These are phyloP conservation scores for Dastarcus helophoroides DNA, from an alignment of 2,888 invertebrate species.

Conservation along the genomic window DNA sequence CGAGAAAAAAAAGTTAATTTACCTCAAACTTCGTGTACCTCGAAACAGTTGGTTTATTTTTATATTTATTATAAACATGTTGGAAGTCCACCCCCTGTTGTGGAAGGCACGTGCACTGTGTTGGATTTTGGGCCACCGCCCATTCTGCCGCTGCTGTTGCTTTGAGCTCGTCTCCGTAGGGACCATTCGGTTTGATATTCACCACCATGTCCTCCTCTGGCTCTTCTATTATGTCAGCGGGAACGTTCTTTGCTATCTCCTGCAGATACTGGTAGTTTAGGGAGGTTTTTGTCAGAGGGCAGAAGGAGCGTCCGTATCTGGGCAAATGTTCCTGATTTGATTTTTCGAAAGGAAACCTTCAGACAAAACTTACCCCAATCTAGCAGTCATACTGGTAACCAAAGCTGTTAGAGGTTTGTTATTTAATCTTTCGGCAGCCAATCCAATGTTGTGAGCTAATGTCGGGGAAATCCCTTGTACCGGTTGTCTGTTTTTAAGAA, in stretches of 20 bases:
- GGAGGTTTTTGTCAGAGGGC: slow-evolving; percentile 27
- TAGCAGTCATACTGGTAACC: slow-evolving; percentile 30
- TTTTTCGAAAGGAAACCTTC: too few relatives aligned
- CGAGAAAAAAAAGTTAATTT: too few relatives aligned
- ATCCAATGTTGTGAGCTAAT: slow-evolving; percentile 34
- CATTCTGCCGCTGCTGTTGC: slow-evolving; percentile 14
- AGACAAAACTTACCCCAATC: slow-evolving; percentile 19
- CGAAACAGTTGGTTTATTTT: too few relatives aligned
- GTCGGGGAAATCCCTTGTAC: slow-evolving; percentile 34
- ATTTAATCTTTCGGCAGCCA: slow-evolving; percentile 33
- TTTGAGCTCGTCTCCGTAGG: too few relatives aligned
- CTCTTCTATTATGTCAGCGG: slow-evolving; percentile 28
- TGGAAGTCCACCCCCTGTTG: slow-evolving; percentile 26
- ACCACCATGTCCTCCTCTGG: slow-evolving; percentile 24
- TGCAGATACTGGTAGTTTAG: slow-evolving; percentile 33
- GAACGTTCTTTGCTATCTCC: slow-evolving; percentile 32
- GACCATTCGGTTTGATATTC: slow-evolving; percentile 16
- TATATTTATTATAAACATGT: slow-evolving; percentile 26
- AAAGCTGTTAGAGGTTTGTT: slow-evolving; percentile 27
- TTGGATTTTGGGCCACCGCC: slow-evolving; percentile 18
- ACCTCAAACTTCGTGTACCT: too few relatives aligned
- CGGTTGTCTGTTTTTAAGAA: slow-evolving; percentile 29
- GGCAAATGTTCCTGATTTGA: slow-evolving; percentile 12
- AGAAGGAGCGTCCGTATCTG: slow-evolving; percentile 18
- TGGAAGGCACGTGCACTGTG: slow-evolving; percentile 30